A percentile compares a stretch with the other conserved stretches of the same genome.
phyloP scores from a whole-genome alignment of 2,113 vertebrate species.

The Channa argus region DNA sequence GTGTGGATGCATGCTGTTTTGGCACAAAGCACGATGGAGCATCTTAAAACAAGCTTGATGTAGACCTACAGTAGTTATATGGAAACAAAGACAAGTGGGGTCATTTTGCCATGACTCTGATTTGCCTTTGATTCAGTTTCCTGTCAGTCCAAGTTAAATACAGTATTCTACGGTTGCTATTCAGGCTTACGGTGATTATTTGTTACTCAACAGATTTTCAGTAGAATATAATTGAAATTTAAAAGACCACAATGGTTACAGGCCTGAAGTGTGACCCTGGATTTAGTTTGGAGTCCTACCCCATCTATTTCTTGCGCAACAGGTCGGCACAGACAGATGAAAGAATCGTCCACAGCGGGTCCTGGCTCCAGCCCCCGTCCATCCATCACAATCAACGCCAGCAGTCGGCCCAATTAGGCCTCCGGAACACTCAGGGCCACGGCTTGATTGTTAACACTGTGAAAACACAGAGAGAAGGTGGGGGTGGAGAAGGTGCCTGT shows the following conservation, averaged over 20 bases:
- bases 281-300: background rate
- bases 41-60: too few species aligned
- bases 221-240: background rate
- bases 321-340: conserved; percentile 57
- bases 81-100: background rate
- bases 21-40: too few species aligned
- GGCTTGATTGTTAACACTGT: conserved; percentile 80
- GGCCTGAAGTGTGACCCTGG: background rate
- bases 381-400: conserved; percentile 84
- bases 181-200: too few species aligned
- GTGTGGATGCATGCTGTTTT: too few species aligned
- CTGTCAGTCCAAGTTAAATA: background rate
- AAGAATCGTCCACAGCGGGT: conserved; percentile 47
- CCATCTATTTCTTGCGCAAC: conserved; percentile 33
- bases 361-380: conserved; percentile 53
- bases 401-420: conserved; percentile 77
- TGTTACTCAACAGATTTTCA: background rate
- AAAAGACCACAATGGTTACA: background rate
- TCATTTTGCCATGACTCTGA: background rate
- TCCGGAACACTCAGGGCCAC: conserved; percentile 80
- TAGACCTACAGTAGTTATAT: too few species aligned
- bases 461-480: conserved; percentile 67
- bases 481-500: background rate
- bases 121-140: background rate
- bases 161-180: background rate